Evolutionary conservation across 2,888 invertebrate species (phyloP).

Genomic region (Scaptomyza polygonia): DNA sequence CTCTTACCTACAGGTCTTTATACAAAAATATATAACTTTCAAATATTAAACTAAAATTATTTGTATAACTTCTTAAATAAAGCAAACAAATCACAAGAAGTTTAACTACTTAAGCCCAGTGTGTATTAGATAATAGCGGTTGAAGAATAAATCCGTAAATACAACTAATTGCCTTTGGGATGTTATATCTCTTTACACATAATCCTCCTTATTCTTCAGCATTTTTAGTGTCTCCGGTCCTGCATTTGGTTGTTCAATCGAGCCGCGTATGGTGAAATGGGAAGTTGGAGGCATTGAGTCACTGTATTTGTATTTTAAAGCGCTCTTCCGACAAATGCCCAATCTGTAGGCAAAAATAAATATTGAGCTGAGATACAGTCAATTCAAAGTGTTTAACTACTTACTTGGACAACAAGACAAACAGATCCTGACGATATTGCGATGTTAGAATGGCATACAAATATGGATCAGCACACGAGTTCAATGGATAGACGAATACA

Average conservation of each 20-base stretch:
- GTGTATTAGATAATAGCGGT: background rate
- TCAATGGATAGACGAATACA: constrained; percentile 96
- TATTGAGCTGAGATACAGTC: too few relatives aligned
- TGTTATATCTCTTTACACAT: constrained; percentile 65
- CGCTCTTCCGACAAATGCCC: constrained; percentile 85
- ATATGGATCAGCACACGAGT: constrained; percentile 96
- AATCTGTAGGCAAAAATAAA: constrained; percentile 82
- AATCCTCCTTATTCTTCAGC: constrained; percentile 79
- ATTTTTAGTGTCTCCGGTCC: constrained; percentile 74
- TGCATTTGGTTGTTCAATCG: constrained; percentile 65
- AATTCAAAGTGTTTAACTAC: constrained; percentile 7
- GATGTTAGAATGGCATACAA: constrained; percentile 95
- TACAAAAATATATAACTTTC: background rate
- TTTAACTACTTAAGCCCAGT: background rate
- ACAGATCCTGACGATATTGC: constrained; percentile 92
- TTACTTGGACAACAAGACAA: constrained; percentile 88
- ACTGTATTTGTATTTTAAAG: constrained; percentile 85
- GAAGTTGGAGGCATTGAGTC: constrained; percentile 78
- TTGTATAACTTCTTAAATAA: background rate
- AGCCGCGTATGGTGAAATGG: constrained; percentile 73
- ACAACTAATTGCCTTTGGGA: background rate
- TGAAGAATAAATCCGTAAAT: background rate
- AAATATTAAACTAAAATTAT: background rate
- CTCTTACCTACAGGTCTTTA: background rate
- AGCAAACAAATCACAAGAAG: constrained; percentile 11